Evolutionary conservation across 2,113 vertebrate species (phyloP).

Genomic region (Siphamia tubifer): DNA sequence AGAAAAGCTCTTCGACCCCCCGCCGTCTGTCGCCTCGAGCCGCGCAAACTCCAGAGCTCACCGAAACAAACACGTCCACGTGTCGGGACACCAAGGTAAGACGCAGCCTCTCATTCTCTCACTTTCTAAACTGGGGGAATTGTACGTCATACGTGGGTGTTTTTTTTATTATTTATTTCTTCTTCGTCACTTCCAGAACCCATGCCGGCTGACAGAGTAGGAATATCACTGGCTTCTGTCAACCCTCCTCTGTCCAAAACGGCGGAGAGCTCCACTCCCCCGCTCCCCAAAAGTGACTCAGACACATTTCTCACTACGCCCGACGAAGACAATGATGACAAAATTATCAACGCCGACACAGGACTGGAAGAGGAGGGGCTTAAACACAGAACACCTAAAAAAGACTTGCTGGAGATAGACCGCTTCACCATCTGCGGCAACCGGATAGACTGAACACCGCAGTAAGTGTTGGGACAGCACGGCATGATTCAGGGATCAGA

Average conservation of each 20-base stretch:
- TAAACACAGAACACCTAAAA: slow-evolving; percentile 88
- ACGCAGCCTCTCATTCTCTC: not conserved
- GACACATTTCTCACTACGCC: slow-evolving; percentile 95
- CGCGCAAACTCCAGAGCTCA: slow-evolving; percentile 83
- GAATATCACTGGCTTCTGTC: slow-evolving; percentile 76
- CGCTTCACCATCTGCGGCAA: slow-evolving; percentile 99
- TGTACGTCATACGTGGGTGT: not conserved
- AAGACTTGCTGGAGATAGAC: slow-evolving; percentile 96
- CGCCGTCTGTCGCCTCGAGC: slow-evolving; percentile 79
- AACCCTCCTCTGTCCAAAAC: slow-evolving; percentile 77
- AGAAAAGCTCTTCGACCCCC: slow-evolving; percentile 90
- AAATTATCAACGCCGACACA: slow-evolving; percentile 68
- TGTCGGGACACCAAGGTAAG: slow-evolving; percentile 61
- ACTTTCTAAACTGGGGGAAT: not conserved
- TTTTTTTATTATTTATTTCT: not conserved
- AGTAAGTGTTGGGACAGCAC: slow-evolving; percentile 19
- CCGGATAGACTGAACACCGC: slow-evolving; percentile 88
- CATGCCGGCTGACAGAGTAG: slow-evolving; percentile 74
- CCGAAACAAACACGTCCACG: slow-evolving; percentile 75
- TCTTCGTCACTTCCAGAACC: slow-evolving; percentile 72
- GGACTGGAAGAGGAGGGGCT: slow-evolving; percentile 83
- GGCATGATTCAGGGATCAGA: slow-evolving; percentile 58
- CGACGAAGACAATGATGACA: slow-evolving; percentile 90
- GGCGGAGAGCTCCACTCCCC: slow-evolving; percentile 76
- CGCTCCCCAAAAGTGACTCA: slow-evolving; percentile 88